phyloP scores from a whole-genome alignment of 1,140 invertebrate species.

The Oryctes rhinoceros region DNA sequence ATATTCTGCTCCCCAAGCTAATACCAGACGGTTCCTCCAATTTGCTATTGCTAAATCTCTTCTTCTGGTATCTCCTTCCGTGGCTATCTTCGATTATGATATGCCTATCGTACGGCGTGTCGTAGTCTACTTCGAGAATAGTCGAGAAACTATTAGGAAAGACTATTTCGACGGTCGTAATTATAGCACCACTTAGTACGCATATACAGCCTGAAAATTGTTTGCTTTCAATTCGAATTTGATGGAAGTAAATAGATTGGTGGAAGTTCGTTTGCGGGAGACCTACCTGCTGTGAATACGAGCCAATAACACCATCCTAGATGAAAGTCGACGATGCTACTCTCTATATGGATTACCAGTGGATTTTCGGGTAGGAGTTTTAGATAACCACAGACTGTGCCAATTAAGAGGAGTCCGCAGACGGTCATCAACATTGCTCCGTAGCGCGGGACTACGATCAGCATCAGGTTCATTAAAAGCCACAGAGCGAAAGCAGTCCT shows the following conservation, averaged over 20 bases:
- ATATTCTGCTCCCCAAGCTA: constrained; percentile 68
- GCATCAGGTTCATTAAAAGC: constrained; percentile 90
- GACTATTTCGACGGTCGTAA: constrained; percentile 83
- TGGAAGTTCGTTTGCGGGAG: constrained; percentile 47
- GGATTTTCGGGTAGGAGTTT: constrained; percentile 82
- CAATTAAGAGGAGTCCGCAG: constrained; percentile 79
- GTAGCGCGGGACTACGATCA: constrained; percentile 91
- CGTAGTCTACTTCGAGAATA: constrained; percentile 91
- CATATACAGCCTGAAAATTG: constrained; percentile 76
- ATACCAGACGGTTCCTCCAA: constrained; percentile 69
- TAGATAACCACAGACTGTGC: constrained; percentile 85
- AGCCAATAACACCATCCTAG: constrained; percentile 96
- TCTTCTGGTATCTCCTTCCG: constrained; percentile 72
- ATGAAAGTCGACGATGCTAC: constrained; percentile 78
- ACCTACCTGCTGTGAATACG: constrained; percentile 90
- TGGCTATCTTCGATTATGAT: constrained; percentile 90
- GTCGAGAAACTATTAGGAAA: constrained; percentile 93
- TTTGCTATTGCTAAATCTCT: constrained; percentile 66
- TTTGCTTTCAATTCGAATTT: neutral
- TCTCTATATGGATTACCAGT: constrained; percentile 85
- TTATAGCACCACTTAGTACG: constrained; percentile 76
- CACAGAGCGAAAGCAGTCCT: constrained; percentile 90
- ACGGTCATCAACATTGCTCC: constrained; percentile 89
- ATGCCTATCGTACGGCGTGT: constrained; percentile 91
- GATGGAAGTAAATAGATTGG: neutral